Percentiles rank a stretch among this genome's conserved stretches.
These are phyloP conservation scores for Enteromius fasciolatus DNA, from an alignment of 2,797 vertebrate genomes.

Conservation along the genomic window DNA sequence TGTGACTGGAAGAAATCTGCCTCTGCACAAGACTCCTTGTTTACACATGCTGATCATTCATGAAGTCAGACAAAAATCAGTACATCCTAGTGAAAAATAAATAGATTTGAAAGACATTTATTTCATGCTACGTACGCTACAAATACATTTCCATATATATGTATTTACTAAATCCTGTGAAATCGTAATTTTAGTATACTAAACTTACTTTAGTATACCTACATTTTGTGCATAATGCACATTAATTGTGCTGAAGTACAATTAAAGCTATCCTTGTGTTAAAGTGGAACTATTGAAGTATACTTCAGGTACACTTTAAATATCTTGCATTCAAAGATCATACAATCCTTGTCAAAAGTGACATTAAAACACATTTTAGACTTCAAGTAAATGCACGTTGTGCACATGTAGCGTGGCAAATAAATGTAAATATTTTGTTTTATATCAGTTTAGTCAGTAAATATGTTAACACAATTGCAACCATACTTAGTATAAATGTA, in stretches of 20 bases:
- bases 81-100: not conserved
- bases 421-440: no score
- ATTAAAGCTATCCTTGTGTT: not conserved
- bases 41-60: not conserved
- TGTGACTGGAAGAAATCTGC: constrained; percentile 3
- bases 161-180: not conserved
- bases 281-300: not conserved
- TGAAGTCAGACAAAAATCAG: not conserved
- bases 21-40: not conserved
- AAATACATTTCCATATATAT: not conserved
- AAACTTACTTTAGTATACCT: not conserved
- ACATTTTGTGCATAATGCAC: not conserved
- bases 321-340: not conserved
- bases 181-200: not conserved
- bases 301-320: not conserved
- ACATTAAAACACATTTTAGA: not conserved
- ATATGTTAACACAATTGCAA: not conserved
- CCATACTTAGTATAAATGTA: not conserved
- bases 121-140: not conserved
- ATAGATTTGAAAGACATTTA: not conserved
- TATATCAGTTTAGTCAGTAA: no score
- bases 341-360: not conserved
- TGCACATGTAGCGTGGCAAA: no score
- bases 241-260: not conserved
- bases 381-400: no score